Percentiles rank a stretch among this genome's conserved stretches.
These are phyloP conservation scores for Apocheima hispidaria DNA, from an alignment of 2,888 invertebrate species.

Conservation along the genomic window DNA sequence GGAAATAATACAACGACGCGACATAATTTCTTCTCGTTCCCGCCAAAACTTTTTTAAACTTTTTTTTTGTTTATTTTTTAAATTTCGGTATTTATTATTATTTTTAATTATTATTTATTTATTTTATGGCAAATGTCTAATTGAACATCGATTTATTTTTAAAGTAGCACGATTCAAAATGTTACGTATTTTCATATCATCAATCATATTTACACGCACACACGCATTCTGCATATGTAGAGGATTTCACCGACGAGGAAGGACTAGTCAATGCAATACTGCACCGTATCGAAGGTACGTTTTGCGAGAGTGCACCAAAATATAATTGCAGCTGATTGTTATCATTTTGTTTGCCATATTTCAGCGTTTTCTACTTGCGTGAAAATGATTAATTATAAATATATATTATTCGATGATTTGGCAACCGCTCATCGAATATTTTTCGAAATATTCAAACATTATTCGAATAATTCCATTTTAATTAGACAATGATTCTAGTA, in stretches of 20 bases:
- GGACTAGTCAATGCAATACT: slow-evolving; percentile 75
- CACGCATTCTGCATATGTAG: slow-evolving; percentile 52
- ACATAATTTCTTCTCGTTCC: too few relatives aligned
- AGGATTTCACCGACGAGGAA: slow-evolving; percentile 71
- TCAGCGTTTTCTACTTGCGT: neutral
- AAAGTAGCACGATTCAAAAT: neutral
- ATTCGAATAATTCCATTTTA: too few relatives aligned
- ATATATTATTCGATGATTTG: too few relatives aligned
- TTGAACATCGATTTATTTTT: neutral
- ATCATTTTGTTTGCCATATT: neutral
- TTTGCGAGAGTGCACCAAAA: slow-evolving; percentile 4
- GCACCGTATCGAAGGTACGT: slow-evolving; percentile 78
- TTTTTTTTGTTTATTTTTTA: too few relatives aligned
- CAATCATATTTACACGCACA: slow-evolving; percentile 35
- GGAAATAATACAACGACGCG: too few relatives aligned
- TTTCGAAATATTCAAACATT: too few relatives aligned
- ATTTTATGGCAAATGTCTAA: too few relatives aligned
- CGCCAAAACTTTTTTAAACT: too few relatives aligned
- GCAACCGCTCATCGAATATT: too few relatives aligned
- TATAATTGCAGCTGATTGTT: neutral
- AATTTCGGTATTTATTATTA: too few relatives aligned
- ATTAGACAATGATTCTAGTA: too few relatives aligned
- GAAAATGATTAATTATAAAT: neutral
- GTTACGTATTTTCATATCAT: neutral
- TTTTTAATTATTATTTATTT: neutral